Percentiles rank a stretch among this genome's conserved stretches.
Evolutionary conservation across 2,888 invertebrate genomes (phyloP).

Genomic region (Cepaea hortensis): DNA sequence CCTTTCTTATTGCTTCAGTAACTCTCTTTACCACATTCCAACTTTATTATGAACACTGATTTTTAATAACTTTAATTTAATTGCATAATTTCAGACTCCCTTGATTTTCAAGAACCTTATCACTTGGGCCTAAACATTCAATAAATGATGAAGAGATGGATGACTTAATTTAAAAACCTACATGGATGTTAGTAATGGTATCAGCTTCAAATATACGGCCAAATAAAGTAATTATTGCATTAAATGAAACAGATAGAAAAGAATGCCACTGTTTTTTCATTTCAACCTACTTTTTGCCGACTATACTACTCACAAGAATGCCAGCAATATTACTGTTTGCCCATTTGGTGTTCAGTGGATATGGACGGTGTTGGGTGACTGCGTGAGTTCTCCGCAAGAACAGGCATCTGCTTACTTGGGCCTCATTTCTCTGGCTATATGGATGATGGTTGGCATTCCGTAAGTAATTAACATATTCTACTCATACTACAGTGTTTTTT

Average conservation of each 20-base stretch:
- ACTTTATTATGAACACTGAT: neutral
- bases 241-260: neutral
- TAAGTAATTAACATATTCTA: conserved; percentile 52
- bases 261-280: conserved; percentile 23
- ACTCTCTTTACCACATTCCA: neutral
- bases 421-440: conserved; percentile 61
- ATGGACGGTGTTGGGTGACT: conserved; percentile 61
- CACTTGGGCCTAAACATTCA: too few relatives aligned
- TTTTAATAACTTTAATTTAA: neutral
- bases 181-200: neutral
- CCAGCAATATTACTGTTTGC: conserved; percentile 51
- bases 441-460: conserved; percentile 66
- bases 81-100: neutral
- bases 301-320: neutral
- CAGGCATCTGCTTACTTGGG: conserved; percentile 65
- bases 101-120: neutral
- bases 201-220: neutral
- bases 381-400: conserved; percentile 58
- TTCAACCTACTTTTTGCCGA: neutral
- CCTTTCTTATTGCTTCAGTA: too few relatives aligned
- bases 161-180: too few relatives aligned
- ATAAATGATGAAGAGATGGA: too few relatives aligned
- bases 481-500: neutral
- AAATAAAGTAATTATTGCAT: neutral
- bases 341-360: conserved; percentile 65